These are phyloP conservation scores for Glaucopsyche alexis DNA, from an alignment of 2,888 invertebrate species.

Conservation along the genomic window DNA sequence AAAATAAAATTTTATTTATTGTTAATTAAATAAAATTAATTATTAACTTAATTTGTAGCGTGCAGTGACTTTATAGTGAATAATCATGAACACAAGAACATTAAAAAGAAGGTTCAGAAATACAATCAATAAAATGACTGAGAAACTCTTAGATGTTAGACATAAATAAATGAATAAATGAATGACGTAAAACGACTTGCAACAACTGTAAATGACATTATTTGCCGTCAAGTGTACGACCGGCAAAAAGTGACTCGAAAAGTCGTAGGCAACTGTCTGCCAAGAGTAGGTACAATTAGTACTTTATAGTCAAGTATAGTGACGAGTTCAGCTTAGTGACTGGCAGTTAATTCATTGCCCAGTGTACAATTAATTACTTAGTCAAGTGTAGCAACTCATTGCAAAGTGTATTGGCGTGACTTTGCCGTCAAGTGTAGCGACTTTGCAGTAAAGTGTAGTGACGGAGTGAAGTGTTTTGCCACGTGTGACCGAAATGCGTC, in stretches of 20 bases:
- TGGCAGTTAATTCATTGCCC: too few species aligned
- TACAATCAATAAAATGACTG: background rate
- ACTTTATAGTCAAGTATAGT: too few species aligned
- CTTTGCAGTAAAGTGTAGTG: background rate
- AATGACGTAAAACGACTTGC: background rate
- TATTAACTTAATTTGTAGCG: background rate
- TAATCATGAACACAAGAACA: constrained; percentile 5
- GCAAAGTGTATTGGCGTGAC: background rate
- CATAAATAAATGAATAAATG: background rate
- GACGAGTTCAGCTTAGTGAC: too few species aligned
- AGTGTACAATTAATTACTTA: background rate
- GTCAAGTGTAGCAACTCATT: background rate
- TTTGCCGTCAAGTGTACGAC: background rate
- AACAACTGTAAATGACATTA: background rate
- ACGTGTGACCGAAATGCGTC: constrained; percentile 48
- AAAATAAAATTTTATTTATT: constrained; percentile 14
- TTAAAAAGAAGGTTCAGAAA: background rate
- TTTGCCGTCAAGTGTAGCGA: background rate
- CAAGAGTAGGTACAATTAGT: too few species aligned
- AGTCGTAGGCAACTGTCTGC: background rate
- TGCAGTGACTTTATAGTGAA: background rate
- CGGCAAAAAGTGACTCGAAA: background rate
- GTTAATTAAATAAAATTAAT: background rate
- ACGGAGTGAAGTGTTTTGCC: constrained; percentile 34
- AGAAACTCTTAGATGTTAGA: background rate